phyloP scores from a whole-genome alignment of 2,113 vertebrate genomes.

The Cebidichthys violaceus region DNA sequence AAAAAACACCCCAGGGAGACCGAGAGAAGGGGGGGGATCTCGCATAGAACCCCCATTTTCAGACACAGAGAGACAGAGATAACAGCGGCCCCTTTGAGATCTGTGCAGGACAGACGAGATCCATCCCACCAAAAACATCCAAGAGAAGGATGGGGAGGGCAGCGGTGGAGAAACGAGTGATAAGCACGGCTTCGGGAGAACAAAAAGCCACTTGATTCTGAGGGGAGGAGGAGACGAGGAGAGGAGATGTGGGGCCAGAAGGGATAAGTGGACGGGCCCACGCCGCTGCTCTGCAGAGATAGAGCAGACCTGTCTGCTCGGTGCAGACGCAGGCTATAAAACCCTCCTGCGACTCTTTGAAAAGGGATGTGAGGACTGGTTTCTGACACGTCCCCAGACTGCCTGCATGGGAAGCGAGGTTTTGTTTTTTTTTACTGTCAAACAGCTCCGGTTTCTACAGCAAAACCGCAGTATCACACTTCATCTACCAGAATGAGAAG shows the following conservation, averaged over 20 bases:
- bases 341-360: conserved; percentile 33
- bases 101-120: conserved; percentile 45
- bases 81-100: conserved; percentile 39
- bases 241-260: conserved; percentile 50
- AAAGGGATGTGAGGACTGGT: conserved; percentile 13
- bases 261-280: conserved; percentile 50
- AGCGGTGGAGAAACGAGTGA: conserved; percentile 73
- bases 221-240: conserved; percentile 41
- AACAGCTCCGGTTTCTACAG: conserved; percentile 54
- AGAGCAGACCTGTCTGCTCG: conserved; percentile 43
- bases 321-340: conserved; percentile 53
- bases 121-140: conserved; percentile 54
- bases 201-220: conserved; percentile 79
- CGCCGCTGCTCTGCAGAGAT: conserved; percentile 55
- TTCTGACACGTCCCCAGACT: conserved; percentile 34
- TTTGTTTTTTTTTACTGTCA: conserved; percentile 40
- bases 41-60: conserved; percentile 22
- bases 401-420: conserved; percentile 24
- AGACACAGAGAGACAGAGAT: conserved; percentile 24
- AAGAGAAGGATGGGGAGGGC: conserved; percentile 43
- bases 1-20: not conserved
- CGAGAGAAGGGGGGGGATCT: conserved; percentile 23
- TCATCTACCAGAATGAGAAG: conserved; percentile 37
- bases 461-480: conserved; percentile 30
- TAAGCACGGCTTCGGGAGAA: conserved; percentile 72